Evolutionary conservation across 2,888 invertebrate genomes (phyloP), one percentile per base, ranked within the genome.

Genomic region (Heliconius cydno): DNA sequence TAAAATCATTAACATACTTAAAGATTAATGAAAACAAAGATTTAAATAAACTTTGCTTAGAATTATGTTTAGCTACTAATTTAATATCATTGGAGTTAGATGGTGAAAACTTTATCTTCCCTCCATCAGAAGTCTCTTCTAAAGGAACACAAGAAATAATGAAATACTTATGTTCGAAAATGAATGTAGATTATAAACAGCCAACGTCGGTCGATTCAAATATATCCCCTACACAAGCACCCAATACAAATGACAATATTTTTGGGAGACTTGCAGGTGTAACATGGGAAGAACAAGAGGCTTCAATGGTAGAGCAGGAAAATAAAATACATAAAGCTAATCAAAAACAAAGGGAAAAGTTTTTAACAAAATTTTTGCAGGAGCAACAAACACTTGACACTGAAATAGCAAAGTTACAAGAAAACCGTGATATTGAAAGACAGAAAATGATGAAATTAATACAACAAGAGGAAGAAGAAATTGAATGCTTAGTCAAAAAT

Each of bases 361-460:
- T 96, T 86, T 86, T 94, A 46, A 84, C 88, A 34, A 86, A 91
- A 84, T 91, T 97, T 84, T 91, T 96, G 78, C 88, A 95, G 86
- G 96, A 97, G 86, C 97, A 97, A 90, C 95, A 94, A 80, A 95
- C 96, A 86, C 90, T 97, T 67, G 97, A 97, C 87, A 91, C 91
- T 82, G 96, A 97, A 90, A 95, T 97, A 83, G 95, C 95, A 80
- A 96, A 96, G 91, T 95, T 97, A 79, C 97, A 97, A 85, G 96
- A 95, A 87, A 95, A 95, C 84, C 96, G 95, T 90, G 97, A 97
- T 87, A 87, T 91, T 66, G 97, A 97, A 83, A 92, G 96, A 82
- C 95, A 95, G 85, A 94, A 93, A 85, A 89, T 97, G 71, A 95
- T 97, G 76, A 94, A 96, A 88, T 94, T 96, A 83, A 95, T 97